Evolutionary conservation across 2,888 invertebrate genomes (phyloP), one percentile per base, ranked within the genome.

Genomic region (Cyclophora punctaria): DNA sequence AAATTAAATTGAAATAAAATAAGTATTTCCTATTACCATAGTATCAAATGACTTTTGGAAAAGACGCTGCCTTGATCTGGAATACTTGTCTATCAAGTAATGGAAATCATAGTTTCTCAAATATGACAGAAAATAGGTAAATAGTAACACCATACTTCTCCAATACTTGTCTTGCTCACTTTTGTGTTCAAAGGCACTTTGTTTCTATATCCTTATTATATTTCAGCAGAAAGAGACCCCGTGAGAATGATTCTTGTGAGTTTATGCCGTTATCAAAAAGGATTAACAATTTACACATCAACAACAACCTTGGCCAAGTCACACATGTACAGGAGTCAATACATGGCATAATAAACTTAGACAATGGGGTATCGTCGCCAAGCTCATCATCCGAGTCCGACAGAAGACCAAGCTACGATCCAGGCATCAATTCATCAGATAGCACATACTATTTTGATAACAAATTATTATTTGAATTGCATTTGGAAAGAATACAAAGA

Each of bases 391-490:
- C 81, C 58, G 75, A 79, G 51, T 71, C 78, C 34, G 79, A 80
- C 52, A 72, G 78, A 60, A 77, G 80, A 63, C 85, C 90, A 7
- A 89, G 83, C 57, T 96, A 96, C 75, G 91, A 91, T 64, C 96
- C 97, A 20, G 95, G 95, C 68, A 86, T 97, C 48, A 91, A 83
- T 70, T 92, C 93, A 53, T 80, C 89, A 49, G 92, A 96, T 69
- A 97, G 97, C 89, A 95, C 93, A 35, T 94, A 94, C 78, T 97
- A 96, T 76, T 96, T 93, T 76, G 93, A 94, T 65, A 97, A 97
- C 79, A 96, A 95, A 85, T 82, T 97, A 71, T 84, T 97, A 68
- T 96, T 94, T 85, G 93, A 96, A 79, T 90, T 96, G 74, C 96
- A 96, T 80, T 85, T 95, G 74, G 94, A 95, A 69, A 90, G 96